A percentile compares a stretch with the other conserved stretches of the same genome.
Evolutionary conservation across 2,797 vertebrate species (phyloP).

Genomic region (Avahi laniger): DNA sequence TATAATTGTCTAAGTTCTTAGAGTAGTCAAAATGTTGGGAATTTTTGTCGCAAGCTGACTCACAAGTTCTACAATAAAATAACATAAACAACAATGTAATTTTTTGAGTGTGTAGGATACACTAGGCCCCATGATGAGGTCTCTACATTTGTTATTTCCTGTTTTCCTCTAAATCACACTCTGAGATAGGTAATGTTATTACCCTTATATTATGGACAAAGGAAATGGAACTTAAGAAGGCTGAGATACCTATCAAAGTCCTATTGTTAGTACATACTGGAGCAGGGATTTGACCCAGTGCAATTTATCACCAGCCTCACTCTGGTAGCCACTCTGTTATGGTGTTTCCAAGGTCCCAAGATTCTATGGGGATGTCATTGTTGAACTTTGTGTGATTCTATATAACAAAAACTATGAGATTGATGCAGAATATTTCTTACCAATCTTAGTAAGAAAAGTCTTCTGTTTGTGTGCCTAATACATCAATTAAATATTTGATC

Average conservation of each 20-base stretch:
- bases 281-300: background rate
- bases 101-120: background rate
- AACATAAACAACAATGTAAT: background rate
- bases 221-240: background rate
- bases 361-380: background rate
- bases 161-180: background rate
- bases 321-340: background rate
- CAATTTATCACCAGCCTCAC: background rate
- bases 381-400: background rate
- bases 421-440: background rate
- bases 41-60: background rate
- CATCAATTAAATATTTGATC: background rate
- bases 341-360: background rate
- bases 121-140: background rate
- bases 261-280: background rate
- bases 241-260: background rate
- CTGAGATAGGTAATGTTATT: background rate
- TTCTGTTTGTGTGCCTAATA: background rate
- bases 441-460: background rate
- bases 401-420: background rate
- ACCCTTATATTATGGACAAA: background rate
- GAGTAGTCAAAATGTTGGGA: background rate
- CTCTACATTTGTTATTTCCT: background rate
- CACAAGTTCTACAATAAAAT: background rate
- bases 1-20: background rate